phyloP scores from a whole-genome alignment of 2,797 vertebrate species.

The Balearica regulorum region DNA sequence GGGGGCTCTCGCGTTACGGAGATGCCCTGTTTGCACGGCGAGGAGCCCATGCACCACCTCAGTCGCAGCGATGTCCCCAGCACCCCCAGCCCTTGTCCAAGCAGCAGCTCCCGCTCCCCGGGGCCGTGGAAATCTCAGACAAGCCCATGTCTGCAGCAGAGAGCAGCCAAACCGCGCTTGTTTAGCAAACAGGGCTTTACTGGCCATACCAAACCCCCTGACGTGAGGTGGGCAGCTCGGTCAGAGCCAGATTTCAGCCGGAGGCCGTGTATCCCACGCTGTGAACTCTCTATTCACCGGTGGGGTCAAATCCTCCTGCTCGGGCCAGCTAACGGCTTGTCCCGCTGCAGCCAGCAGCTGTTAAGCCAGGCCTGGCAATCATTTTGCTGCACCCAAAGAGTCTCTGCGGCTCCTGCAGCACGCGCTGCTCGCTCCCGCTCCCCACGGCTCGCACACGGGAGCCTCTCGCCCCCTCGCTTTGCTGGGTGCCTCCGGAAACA shows the following conservation, averaged over 20 bases:
- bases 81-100: neutral
- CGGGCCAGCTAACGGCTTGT: neutral
- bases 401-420: neutral
- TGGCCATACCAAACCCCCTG: neutral
- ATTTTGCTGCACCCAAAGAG: neutral
- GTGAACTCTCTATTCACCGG: accelerated
- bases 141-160: neutral
- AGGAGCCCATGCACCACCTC: accelerated
- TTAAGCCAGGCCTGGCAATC: neutral
- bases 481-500: neutral
- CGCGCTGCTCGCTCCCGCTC: neutral
- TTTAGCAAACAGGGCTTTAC: neutral
- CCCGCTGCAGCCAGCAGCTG: neutral
- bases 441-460: neutral
- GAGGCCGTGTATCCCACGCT: neutral
- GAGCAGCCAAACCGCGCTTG: neutral
- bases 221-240: neutral
- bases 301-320: neutral
- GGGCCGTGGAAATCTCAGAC: neutral
- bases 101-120: neutral
- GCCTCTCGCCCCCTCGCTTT: neutral
- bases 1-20: accelerated
- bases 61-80: accelerated
- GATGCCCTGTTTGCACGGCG: neutral
- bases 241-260: neutral